phyloP scores from a whole-genome alignment of 1,140 invertebrate species.

The Drosophila miranda region DNA sequence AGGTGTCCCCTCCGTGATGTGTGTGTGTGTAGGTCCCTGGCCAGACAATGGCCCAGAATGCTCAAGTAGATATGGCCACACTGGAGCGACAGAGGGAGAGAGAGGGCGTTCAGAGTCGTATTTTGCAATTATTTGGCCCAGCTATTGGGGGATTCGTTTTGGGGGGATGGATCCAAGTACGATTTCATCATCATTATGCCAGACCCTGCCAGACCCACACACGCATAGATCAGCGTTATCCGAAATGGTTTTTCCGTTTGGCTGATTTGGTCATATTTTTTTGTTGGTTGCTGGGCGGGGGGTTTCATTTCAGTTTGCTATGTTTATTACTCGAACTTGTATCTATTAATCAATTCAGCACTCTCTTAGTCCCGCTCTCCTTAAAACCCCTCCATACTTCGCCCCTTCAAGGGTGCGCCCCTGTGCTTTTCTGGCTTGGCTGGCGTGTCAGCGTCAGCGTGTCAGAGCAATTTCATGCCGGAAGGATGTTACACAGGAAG shows the following conservation, averaged over 20 bases:
- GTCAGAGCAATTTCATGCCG: constrained; percentile 56
- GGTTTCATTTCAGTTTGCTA: constrained; percentile 9
- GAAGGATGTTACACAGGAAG: constrained; percentile 64
- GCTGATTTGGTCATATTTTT: constrained; percentile 23
- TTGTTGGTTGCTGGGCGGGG: not conserved
- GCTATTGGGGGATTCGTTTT: constrained; percentile 1
- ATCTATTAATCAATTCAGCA: constrained; percentile 38
- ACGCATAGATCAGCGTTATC: constrained; percentile 23
- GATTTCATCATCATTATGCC: constrained; percentile 37
- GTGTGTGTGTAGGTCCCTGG: too few relatives aligned
- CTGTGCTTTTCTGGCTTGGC: not conserved
- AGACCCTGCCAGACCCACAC: not conserved
- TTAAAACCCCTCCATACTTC: too few relatives aligned
- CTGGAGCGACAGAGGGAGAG: not conserved
- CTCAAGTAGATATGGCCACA: not conserved
- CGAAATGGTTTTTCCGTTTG: constrained; percentile 23
- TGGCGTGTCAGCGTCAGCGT: constrained; percentile 18
- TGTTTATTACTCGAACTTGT: constrained; percentile 38
- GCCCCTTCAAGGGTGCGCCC: not conserved
- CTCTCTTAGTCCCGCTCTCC: too few relatives aligned
- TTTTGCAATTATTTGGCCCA: constrained; percentile 27
- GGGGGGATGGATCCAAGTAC: not conserved
- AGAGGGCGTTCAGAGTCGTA: not conserved
- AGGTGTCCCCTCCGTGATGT: too few relatives aligned
- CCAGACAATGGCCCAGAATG: too few relatives aligned